A percentile compares a stretch with the other conserved stretches of the same genome.
These are phyloP conservation scores for Clistopyga incitator DNA, from an alignment of 2,888 invertebrate genomes.

Conservation along the genomic window DNA sequence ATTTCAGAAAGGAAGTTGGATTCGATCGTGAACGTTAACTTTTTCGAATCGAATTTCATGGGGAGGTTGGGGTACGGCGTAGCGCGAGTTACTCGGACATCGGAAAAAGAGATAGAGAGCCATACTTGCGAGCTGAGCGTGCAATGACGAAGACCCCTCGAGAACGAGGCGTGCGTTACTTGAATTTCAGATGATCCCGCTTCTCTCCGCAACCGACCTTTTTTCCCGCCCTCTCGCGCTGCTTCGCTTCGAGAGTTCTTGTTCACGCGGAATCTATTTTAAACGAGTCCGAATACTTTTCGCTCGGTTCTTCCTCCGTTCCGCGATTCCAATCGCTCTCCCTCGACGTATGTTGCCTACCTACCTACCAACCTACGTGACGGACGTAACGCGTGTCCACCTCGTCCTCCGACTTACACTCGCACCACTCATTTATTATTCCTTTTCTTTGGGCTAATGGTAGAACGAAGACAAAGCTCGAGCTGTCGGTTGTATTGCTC, in stretches of 20 bases:
- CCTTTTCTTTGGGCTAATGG: conserved; percentile 61
- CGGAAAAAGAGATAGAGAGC: conserved; percentile 33
- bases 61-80: conserved; percentile 24
- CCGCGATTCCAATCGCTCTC: conserved; percentile 65
- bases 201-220: conserved; percentile 45
- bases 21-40: conserved; percentile 65
- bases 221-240: conserved; percentile 13
- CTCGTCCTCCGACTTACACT: conserved; percentile 26
- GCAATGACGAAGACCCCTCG: conserved; percentile 62
- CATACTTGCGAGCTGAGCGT: conserved; percentile 52
- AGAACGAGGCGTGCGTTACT: conserved; percentile 71
- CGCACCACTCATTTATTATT: conserved; percentile 58
- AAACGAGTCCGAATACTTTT: conserved; percentile 71
- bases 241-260: conserved; percentile 65
- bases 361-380: conserved; percentile 33
- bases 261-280: conserved; percentile 71
- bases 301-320: conserved; percentile 65
- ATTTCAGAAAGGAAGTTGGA: conserved; percentile 60
- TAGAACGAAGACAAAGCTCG: conserved; percentile 51
- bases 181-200: conserved; percentile 70
- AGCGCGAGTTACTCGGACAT: conserved; percentile 45
- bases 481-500: conserved; percentile 1
- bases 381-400: conserved; percentile 59
- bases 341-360: conserved; percentile 28
- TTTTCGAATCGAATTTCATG: conserved; percentile 66